Evolutionary conservation across 2,797 vertebrate species (phyloP).

Genomic region (Sebastiscus albofasciatus): DNA sequence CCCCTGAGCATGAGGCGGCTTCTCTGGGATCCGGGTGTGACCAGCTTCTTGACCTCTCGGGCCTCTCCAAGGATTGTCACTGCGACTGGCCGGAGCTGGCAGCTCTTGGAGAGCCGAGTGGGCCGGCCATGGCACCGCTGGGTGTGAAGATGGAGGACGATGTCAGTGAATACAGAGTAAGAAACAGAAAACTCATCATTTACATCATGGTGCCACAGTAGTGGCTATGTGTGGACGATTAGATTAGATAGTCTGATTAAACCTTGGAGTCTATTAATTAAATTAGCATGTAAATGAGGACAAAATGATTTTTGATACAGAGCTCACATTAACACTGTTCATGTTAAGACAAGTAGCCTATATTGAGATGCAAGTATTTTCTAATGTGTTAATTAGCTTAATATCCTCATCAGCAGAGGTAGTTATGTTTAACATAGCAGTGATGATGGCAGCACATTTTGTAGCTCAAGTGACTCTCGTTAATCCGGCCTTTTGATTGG

Average conservation of each 20-base stretch:
- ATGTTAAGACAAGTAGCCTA: conserved; percentile 19
- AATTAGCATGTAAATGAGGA: conserved; percentile 15
- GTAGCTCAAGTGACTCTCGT: conserved; percentile 37
- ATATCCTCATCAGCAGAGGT: conserved; percentile 30
- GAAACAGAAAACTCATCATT: conserved; percentile 1
- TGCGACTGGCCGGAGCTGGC: conserved; percentile 92
- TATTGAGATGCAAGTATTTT: conserved; percentile 14
- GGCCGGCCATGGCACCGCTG: conserved; percentile 76
- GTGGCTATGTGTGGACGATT: background rate
- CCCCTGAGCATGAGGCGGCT: conserved; percentile 89
- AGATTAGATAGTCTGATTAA: background rate
- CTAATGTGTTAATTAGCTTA: conserved; percentile 41
- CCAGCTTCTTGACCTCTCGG: conserved; percentile 88
- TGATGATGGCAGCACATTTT: conserved; percentile 33
- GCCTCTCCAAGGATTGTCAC: conserved; percentile 87
- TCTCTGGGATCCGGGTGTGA: conserved; percentile 84
- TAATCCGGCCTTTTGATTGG: conserved; percentile 40
- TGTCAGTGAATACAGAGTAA: conserved; percentile 88
- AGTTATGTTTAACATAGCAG: conserved; percentile 37
- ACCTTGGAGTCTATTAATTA: background rate
- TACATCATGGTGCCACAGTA: background rate
- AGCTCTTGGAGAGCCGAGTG: conserved; percentile 85
- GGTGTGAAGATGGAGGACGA: conserved; percentile 93
- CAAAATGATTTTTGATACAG: background rate
- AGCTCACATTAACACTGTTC: background rate